These are phyloP conservation scores for Leptopilina boulardi DNA, from an alignment of 1,140 invertebrate genomes.

Conservation along the genomic window DNA sequence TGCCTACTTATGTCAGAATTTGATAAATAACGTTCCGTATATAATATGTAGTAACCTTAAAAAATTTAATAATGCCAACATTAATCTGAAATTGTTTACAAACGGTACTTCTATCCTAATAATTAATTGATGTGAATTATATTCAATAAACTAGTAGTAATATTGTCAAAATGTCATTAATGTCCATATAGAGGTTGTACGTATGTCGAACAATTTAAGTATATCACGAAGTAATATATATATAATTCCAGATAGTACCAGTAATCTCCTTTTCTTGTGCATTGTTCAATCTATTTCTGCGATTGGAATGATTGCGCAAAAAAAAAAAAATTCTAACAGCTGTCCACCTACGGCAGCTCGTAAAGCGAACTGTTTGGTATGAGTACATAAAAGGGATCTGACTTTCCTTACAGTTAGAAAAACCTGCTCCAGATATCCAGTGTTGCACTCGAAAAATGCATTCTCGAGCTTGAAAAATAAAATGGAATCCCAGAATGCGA, in stretches of 20 bases:
- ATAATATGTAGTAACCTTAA: no score
- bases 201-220: constrained; percentile 21
- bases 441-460: neutral
- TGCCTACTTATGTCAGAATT: no score
- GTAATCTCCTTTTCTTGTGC: constrained; percentile 29
- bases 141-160: neutral
- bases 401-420: constrained; percentile 49
- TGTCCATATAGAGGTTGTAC: constrained; percentile 24
- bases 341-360: constrained; percentile 33
- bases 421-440: constrained; percentile 58
- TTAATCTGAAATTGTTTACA: no score
- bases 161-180: neutral
- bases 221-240: constrained; percentile 17
- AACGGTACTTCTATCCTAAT: no score
- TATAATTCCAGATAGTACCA: constrained; percentile 26
- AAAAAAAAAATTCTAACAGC: constrained; percentile 31
- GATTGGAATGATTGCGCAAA: constrained; percentile 31
- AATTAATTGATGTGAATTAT: neutral
- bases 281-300: constrained; percentile 31
- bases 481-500: constrained; percentile 34
- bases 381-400: constrained; percentile 47
- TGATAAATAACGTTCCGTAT: no score
- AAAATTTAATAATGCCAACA: no score
- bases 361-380: constrained; percentile 26
- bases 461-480: constrained; percentile 50